phyloP scores from a whole-genome alignment of 2,113 vertebrate species.

The Rallus limicola region DNA sequence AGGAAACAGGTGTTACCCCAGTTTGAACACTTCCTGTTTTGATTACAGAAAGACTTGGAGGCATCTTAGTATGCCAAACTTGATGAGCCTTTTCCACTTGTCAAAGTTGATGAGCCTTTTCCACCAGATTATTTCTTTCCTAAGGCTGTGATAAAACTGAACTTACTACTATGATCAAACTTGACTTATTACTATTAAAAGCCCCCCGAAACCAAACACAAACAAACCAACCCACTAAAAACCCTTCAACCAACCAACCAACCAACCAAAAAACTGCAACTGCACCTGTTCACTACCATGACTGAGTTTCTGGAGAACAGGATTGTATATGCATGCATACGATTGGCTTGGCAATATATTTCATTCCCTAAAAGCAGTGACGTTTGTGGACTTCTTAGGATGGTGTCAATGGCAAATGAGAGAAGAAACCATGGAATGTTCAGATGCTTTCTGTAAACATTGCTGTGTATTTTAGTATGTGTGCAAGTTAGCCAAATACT shows the following conservation, averaged over 20 bases:
- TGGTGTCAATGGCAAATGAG: background rate
- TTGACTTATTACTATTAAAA: background rate
- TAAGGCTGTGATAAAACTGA: background rate
- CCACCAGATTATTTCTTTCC: background rate
- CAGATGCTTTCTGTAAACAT: background rate
- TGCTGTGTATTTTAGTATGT: background rate
- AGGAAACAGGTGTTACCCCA: constrained; percentile 52
- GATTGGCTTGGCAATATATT: background rate
- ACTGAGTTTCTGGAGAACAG: constrained; percentile 17
- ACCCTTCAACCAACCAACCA: no score
- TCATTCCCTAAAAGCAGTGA: background rate
- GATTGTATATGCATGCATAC: background rate
- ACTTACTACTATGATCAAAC: background rate
- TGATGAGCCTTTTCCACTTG: background rate
- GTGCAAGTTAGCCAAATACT: background rate
- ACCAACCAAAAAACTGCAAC: background rate
- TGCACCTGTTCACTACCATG: constrained; percentile 40
- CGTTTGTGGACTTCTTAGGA: background rate
- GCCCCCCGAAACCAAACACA: no score
- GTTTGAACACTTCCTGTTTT: background rate
- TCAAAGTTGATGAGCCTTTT: background rate
- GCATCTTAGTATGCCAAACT: background rate
- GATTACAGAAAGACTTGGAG: background rate
- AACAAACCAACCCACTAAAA: no score
- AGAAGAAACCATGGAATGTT: background rate